Base-by-base conservation (phyloP, 1,140 invertebrate species). In the Drosophila prosaltans region DNA sequence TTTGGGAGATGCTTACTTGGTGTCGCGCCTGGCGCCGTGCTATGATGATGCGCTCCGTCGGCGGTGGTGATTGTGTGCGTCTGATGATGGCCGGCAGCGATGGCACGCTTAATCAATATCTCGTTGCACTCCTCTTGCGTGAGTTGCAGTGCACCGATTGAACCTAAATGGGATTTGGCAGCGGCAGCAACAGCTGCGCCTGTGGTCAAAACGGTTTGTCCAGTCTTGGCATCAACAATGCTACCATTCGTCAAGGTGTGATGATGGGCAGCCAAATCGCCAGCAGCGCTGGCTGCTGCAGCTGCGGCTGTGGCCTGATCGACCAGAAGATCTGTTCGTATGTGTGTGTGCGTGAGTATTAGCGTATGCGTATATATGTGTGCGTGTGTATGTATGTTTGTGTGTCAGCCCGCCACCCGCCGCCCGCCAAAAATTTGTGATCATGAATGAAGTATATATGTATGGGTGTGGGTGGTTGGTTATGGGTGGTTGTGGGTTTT, bases 91-190 rank as follows among this genome's bases (percentile, higher is more conserved):
- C 91, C 88, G 75, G 91, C 91, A 78, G 86, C 91, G 70, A 91
- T 80, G 57, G 91, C 91, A 74, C 95, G 92, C 90, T 95, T 95
- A 94, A 95, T 95, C 74, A 96, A 92, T 57, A 96, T 95, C 91
- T 96, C 95, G 92, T 96, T 96, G 93, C 95, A 96, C 93, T 96
- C 95, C 91, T 96, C 95, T 10, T 95, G 95, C 1, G 95, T 96
- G 16, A 96, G 93, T 79, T 95, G 95, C 65, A 96, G 92, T 9
- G 95, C 95, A 59, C 95, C 95, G 41, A 96, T 93, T 3, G 95
- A 95, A 72, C 95, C 95, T 61, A 91, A 92, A 78, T 92, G 91
- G 69, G 92, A 91, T 74, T 92, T 92, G 51, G 83, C 86, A 57
- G 88, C 81, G 55, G 81, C 82, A 51, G 83, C 86, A 57, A 84